A percentile compares a stretch with the other conserved stretches of the same genome.
Conservation (phyloP, 2,797 vertebrate genomes). For the Pelodytes ibericus region DNA sequence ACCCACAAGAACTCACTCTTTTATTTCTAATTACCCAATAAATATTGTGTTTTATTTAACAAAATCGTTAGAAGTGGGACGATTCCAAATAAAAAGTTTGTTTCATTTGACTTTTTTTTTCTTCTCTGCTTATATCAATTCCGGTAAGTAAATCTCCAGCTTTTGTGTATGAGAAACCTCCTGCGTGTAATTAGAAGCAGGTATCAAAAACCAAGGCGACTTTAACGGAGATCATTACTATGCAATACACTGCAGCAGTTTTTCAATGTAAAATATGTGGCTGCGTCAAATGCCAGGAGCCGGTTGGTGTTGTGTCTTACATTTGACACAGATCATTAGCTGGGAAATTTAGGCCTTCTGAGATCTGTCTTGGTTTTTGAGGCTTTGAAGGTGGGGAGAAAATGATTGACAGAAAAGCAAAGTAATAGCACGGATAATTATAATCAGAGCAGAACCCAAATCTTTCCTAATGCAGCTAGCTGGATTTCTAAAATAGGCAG, state of each 20-base stretch:
- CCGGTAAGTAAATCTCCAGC: background rate
- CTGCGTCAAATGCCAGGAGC: slow-evolving; percentile 50
- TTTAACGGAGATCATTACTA: slow-evolving; percentile 48
- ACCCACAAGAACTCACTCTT: too few relatives aligned
- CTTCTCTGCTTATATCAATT: slow-evolving; percentile 1
- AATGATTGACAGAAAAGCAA: slow-evolving; percentile 46
- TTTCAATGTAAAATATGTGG: slow-evolving; percentile 46
- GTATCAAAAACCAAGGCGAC: slow-evolving; percentile 33
- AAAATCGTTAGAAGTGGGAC: too few relatives aligned
- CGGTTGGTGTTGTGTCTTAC: slow-evolving; percentile 47
- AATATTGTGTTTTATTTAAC: too few relatives aligned
- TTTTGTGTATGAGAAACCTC: slow-evolving; percentile 11
- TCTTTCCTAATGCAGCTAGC: slow-evolving; percentile 8
- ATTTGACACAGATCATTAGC: slow-evolving; percentile 54
- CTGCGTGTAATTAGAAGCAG: slow-evolving; percentile 28
- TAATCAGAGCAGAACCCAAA: slow-evolving; percentile 6
- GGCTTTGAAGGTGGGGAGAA: slow-evolving; percentile 28
- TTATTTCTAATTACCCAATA: too few relatives aligned
- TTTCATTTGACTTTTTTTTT: background rate
- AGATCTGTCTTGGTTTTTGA: slow-evolving; percentile 47
- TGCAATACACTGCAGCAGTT: slow-evolving; percentile 50
- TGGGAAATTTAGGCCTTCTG: slow-evolving; percentile 48
- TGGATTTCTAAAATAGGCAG: slow-evolving; percentile 22
- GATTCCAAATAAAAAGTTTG: background rate
- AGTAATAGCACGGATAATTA: slow-evolving; percentile 17